These are phyloP conservation scores for Ostrea edulis DNA, from an alignment of 1,140 invertebrate species.

Conservation along the genomic window DNA sequence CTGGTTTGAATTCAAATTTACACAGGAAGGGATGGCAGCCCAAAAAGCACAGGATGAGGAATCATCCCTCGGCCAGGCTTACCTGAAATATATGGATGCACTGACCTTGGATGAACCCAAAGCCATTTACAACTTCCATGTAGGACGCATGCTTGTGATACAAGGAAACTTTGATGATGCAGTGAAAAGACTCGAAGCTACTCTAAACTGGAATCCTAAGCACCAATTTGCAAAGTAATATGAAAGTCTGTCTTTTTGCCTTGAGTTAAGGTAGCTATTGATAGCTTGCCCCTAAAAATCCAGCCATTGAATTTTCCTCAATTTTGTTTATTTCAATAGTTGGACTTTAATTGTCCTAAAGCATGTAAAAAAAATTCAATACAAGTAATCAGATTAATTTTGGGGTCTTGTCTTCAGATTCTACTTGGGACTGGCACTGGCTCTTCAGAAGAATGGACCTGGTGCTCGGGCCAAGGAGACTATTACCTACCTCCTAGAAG, in stretches of 20 bases:
- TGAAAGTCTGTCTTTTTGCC: background rate
- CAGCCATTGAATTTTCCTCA: too few species aligned
- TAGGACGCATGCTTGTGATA: constrained; percentile 75
- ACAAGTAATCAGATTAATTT: too few species aligned
- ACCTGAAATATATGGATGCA: constrained; percentile 77
- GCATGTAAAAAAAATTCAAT: too few species aligned
- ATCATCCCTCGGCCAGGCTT: constrained; percentile 76
- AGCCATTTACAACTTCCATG: constrained; percentile 77
- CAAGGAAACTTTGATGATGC: constrained; percentile 77
- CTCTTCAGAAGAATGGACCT: constrained; percentile 74
- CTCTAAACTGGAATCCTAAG: constrained; percentile 75
- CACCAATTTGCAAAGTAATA: constrained; percentile 75
- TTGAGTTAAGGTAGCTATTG: background rate
- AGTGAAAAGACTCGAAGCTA: constrained; percentile 73
- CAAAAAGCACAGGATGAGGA: constrained; percentile 75
- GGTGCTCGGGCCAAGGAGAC: constrained; percentile 71
- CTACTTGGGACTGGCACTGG: constrained; percentile 76
- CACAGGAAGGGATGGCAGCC: constrained; percentile 75
- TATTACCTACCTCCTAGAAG: constrained; percentile 71
- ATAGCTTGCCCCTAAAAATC: background rate
- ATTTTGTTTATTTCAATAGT: too few species aligned
- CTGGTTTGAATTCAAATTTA: background rate
- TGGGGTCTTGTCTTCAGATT: constrained; percentile 63
- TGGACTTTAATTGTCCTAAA: too few species aligned
- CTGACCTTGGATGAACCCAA: constrained; percentile 74